A percentile compares a stretch with the other conserved stretches of the same genome.
These are phyloP conservation scores for Pheosia tremula DNA, from an alignment of 2,888 invertebrate species.

Conservation along the genomic window DNA sequence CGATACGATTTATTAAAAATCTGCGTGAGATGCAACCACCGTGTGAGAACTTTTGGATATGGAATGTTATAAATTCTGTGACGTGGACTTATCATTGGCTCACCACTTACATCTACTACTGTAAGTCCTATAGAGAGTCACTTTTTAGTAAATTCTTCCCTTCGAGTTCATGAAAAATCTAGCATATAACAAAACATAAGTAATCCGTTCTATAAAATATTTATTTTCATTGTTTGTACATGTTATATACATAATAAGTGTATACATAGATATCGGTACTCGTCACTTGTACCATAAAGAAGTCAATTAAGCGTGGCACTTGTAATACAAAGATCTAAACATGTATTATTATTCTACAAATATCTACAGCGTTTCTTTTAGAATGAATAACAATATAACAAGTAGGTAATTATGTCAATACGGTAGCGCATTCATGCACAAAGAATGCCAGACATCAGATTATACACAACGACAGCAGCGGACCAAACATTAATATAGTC, in stretches of 20 bases:
- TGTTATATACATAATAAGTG: too few species aligned
- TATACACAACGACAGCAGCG: conserved; percentile 39
- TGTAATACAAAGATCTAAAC: neutral
- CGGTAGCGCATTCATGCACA: conserved; percentile 47
- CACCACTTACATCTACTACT: too few species aligned
- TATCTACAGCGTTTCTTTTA: conserved; percentile 6
- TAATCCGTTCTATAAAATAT: too few species aligned
- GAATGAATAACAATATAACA: conserved; percentile 19
- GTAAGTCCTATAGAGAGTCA: too few species aligned
- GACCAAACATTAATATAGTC: conserved; percentile 61
- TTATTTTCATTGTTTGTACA: too few species aligned
- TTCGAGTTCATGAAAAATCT: too few species aligned
- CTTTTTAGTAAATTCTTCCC: too few species aligned
- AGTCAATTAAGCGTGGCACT: too few species aligned
- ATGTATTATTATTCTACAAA: neutral
- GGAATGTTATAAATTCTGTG: neutral
- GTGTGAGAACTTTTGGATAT: conserved; percentile 3
- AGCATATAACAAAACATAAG: too few species aligned
- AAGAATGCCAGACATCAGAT: conserved; percentile 49
- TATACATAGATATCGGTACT: too few species aligned
- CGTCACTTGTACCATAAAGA: too few species aligned
- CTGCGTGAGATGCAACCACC: neutral
- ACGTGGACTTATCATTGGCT: neutral
- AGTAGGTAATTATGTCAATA: conserved; percentile 55
- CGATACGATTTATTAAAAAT: conserved; percentile 27